These are phyloP conservation scores for Carassius gibelio DNA, from an alignment of 2,113 vertebrate species.

Conservation along the genomic window DNA sequence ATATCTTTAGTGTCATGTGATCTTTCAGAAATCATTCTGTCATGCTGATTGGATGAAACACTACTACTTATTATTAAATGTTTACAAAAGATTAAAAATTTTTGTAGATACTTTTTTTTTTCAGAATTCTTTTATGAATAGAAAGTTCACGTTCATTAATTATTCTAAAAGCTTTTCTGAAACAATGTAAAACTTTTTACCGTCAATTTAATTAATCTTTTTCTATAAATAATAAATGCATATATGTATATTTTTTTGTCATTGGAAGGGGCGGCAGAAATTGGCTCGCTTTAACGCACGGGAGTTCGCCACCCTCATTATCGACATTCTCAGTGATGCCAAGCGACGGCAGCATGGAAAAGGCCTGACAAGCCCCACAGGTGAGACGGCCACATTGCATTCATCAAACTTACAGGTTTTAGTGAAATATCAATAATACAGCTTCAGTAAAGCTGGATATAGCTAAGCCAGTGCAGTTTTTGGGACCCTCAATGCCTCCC, in stretches of 20 bases:
- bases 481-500: neutral
- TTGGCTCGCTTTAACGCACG: constrained; percentile 94
- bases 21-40: neutral
- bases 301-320: constrained; percentile 96
- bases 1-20: neutral
- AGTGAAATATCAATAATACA: neutral
- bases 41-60: neutral
- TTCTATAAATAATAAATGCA: too few species aligned
- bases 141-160: too few species aligned
- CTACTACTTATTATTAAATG: neutral
- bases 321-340: constrained; percentile 96
- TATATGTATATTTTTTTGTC: neutral
- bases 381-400: constrained; percentile 64
- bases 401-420: neutral
- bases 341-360: constrained; percentile 97
- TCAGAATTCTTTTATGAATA: too few species aligned
- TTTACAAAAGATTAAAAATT: neutral
- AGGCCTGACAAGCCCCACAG: constrained; percentile 86
- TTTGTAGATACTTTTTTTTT: too few species aligned
- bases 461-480: neutral
- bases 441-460: neutral
- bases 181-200: too few species aligned
- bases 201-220: too few species aligned
- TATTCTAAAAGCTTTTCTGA: too few species aligned
- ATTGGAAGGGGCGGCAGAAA: constrained; percentile 89